These are phyloP conservation scores for Ceriagrion tenellum DNA, from an alignment of 2,888 invertebrate species.

Conservation along the genomic window DNA sequence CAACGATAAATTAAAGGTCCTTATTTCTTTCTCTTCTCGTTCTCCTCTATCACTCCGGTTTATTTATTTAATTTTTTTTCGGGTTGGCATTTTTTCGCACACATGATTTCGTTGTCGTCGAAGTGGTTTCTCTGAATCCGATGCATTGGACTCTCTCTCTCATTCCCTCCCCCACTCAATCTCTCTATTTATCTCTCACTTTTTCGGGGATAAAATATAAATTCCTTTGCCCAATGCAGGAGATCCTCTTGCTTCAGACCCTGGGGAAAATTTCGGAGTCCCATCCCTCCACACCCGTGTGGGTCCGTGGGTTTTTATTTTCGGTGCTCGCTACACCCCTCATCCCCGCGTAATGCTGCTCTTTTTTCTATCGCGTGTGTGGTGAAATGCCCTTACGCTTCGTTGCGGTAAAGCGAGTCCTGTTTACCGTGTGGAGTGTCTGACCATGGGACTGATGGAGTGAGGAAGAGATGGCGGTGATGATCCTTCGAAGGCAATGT, in stretches of 20 bases:
- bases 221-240: neutral
- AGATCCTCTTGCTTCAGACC: neutral
- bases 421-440: neutral
- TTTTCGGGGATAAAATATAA: neutral
- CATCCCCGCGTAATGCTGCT: neutral
- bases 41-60: neutral
- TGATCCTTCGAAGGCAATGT: neutral
- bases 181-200: neutral
- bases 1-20: slow-evolving; percentile 59
- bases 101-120: slow-evolving; percentile 6
- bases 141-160: neutral
- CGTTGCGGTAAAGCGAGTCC: neutral
- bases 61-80: neutral
- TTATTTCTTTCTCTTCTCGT: neutral
- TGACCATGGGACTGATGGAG: neutral
- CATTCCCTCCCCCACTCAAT: neutral
- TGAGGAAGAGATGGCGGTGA: neutral
- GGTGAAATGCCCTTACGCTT: neutral
- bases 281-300: neutral
- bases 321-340: neutral
- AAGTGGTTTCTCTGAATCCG: slow-evolving; percentile 18
- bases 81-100: neutral
- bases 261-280: neutral
- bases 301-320: neutral
- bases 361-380: neutral